Evolutionary conservation across 1,140 invertebrate species (phyloP), one percentile per base, ranked within the genome.

Genomic region (Phymorhynchus buccinoides): DNA sequence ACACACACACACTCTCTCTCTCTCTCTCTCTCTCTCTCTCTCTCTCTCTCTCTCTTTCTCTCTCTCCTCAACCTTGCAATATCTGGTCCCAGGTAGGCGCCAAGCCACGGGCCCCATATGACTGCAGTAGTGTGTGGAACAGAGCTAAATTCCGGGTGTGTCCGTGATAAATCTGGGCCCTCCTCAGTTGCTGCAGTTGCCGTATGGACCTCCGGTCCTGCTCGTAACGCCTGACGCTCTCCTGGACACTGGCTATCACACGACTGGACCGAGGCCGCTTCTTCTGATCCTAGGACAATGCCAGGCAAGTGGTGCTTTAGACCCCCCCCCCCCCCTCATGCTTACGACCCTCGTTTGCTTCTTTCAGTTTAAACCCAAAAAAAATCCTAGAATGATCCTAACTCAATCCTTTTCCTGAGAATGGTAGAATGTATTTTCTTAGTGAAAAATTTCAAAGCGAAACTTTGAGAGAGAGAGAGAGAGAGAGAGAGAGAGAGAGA

Each of bases 131-230:
- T 9, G 37, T 42, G 80, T 87, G 89, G 82, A 91, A 89, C 77
- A 91, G 79, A 18, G 89, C 89, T 48, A 89, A 85, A 82, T 91
- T 89, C 85, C 89, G 88, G 82, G 88, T 86, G n/a, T 88, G 88
- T 56, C 89, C 88, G 16, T 87, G 87, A 83, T 90, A 89, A 16
- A 91, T 88, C 77, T 90, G 88, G 22, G 89, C 88, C 16, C 91
- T 84, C 80, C 88, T 88, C 35, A 91, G 44, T 75, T 91, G 88
- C 80, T 90, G 87, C 30, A 90, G 73, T 32, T 88, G 86, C 44
- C 90, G 85, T 39, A 89, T 86, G 84, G 88, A 83, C 37, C 79
- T 86, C 75, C 90, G 83, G 86, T 89, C 84, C 27, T 84, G 80
- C 80, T 91, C 88, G 85, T 89, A 91, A 9, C 83, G 37, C 71